Base-by-base conservation (phyloP, 2,113 vertebrate genomes). In the Natator depressus region DNA sequence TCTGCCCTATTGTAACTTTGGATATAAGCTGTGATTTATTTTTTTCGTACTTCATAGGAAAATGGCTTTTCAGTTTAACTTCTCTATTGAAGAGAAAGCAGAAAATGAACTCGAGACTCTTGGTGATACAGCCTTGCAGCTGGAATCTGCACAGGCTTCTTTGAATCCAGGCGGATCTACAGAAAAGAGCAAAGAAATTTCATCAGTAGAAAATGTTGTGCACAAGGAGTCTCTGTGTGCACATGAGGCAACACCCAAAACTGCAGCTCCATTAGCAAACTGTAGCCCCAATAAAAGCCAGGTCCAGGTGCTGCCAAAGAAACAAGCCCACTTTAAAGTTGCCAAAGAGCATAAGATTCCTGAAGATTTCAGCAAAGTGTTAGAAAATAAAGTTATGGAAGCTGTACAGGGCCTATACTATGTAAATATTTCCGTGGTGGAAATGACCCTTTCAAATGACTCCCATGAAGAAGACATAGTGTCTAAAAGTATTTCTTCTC, bases 61-160 rank as follows among this genome's bases (percentile, higher is more conserved):
- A 79, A 99, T 99, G 98, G 81, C 90, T 78, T 99, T 99, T 93
- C 98, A 84, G 0, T 99, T 99, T 96, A 98, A 99, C 94, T 99
- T 99, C 82, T 88, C 29, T 54, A 75, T 98, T 78, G 97, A 97
- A 79, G 96, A 94, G 42, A 49, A 88, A 13, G 88, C 97, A 87
- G 92, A 47, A 91, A 72, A 38, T 5, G 93, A 97, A 82, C 83
- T 85, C 84, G 93, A 81, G 3, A 1, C 78, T 54, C 2, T 13
- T 2, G 69, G 4, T 49, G 82, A 91, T 88, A 79, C 10, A 59
- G 80, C 84, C 62, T 80, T 75, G 16, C 35, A 79, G n/a, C 62
- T 87, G 10, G 24, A 78, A 85, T 91, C 93, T 57, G 82, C 85
- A 78, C 69, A 90, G 85, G 82, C 69, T 38, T 80, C 89, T 62